phyloP scores from a whole-genome alignment of 1,140 invertebrate genomes.

The Anagrus nilaparvatae region DNA sequence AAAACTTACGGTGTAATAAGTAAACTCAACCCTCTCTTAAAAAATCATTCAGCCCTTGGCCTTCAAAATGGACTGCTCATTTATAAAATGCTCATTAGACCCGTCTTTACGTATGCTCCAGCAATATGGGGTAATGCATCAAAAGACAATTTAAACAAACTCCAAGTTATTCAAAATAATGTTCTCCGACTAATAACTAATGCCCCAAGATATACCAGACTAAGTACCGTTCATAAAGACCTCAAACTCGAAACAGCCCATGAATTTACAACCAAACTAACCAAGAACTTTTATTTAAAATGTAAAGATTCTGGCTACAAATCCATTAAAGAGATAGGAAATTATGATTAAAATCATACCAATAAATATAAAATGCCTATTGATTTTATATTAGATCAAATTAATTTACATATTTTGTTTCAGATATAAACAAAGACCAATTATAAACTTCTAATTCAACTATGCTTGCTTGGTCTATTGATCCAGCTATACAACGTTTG shows the following conservation, averaged over 20 bases:
- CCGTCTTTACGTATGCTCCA: background rate
- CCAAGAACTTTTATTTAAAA: too few species aligned
- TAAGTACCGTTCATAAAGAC: background rate
- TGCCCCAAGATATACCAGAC: background rate
- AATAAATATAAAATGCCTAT: too few species aligned
- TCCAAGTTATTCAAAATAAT: slow-evolving; percentile 1
- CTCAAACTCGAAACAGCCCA: background rate
- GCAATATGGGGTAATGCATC: background rate
- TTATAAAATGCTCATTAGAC: background rate
- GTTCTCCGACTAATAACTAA: background rate
- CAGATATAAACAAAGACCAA: too few species aligned
- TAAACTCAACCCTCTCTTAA: background rate
- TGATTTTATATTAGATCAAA: too few species aligned
- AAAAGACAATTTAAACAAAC: background rate
- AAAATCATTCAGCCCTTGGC: background rate
- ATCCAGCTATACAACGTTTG: too few species aligned
- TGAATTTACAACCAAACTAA: background rate
- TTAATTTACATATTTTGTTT: too few species aligned
- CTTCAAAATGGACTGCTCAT: background rate
- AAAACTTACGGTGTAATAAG: background rate
- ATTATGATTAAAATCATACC: too few species aligned
- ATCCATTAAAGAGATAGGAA: too few species aligned
- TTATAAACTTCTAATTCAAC: too few species aligned
- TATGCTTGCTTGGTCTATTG: too few species aligned
- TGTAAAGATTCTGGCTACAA: too few species aligned